A percentile compares a stretch with the other conserved stretches of the same genome.
These are phyloP conservation scores for Cotesia vestalis DNA, from an alignment of 1,140 invertebrate species.

Conservation along the genomic window DNA sequence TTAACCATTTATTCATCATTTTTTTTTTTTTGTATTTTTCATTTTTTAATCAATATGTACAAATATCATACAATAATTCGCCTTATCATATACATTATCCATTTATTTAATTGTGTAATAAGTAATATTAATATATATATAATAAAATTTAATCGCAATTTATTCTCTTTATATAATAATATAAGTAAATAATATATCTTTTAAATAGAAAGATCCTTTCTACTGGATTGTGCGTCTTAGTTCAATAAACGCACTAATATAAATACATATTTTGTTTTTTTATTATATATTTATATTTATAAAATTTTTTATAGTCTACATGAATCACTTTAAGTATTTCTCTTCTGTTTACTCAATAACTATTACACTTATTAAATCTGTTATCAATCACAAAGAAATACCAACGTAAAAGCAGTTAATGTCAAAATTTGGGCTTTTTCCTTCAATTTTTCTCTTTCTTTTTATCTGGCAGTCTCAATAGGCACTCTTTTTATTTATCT, in stretches of 20 bases:
- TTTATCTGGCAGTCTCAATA: too few species aligned
- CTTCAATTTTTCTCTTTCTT: too few species aligned
- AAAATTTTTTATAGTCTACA: constrained; percentile 59
- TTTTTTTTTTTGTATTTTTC: constrained; percentile 43
- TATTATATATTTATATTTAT: constrained; percentile 26
- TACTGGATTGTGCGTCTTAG: constrained; percentile 43
- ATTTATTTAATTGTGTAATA: too few species aligned
- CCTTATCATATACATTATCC: constrained; percentile 47
- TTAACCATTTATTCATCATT: constrained; percentile 16
- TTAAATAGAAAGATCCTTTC: constrained; percentile 57
- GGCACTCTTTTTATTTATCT: too few species aligned
- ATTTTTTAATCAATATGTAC: constrained; percentile 58
- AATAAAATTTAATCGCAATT: constrained; percentile 55
- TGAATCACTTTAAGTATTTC: constrained; percentile 58
- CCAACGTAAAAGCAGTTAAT: constrained; percentile 52
- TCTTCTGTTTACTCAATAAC: constrained; percentile 32
- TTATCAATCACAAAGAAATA: constrained; percentile 57
- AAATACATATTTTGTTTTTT: constrained; percentile 50
- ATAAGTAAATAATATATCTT: constrained; percentile 30
- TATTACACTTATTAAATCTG: constrained; percentile 14
- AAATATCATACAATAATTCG: constrained; percentile 56
- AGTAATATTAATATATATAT: constrained; percentile 24
- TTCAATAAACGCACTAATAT: constrained; percentile 49
- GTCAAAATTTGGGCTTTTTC: constrained; percentile 41
- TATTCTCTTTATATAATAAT: constrained; percentile 46